These are phyloP conservation scores for Esox masquinongy DNA, from an alignment of 2,797 vertebrate genomes.

Conservation along the genomic window DNA sequence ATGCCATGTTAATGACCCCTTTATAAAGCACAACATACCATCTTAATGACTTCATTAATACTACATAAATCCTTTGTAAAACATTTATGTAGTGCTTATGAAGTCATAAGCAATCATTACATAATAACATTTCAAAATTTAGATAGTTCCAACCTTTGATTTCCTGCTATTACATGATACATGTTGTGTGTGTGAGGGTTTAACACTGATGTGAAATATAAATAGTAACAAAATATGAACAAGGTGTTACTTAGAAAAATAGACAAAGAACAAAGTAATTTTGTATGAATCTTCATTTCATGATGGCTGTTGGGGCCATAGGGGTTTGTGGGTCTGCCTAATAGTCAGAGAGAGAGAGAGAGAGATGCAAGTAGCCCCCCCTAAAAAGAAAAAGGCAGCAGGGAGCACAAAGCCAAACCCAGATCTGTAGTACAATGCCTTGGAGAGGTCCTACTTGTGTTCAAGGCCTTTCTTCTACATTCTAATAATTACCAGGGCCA, in stretches of 20 bases:
- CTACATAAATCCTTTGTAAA: no score
- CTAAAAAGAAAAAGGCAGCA: neutral
- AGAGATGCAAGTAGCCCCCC: constrained; percentile 35
- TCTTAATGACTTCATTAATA: no score
- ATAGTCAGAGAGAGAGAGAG: constrained; percentile 55
- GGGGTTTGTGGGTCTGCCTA: constrained; percentile 50
- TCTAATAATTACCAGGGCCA: constrained; percentile 64
- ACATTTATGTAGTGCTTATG: no score
- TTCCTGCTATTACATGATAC: neutral
- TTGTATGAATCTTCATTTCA: constrained; percentile 56
- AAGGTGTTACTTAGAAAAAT: constrained; percentile 4
- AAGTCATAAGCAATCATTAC: no score
- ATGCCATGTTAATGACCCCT: no score
- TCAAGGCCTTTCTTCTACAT: constrained; percentile 49
- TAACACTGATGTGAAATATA: neutral
- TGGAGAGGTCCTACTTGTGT: constrained; percentile 44
- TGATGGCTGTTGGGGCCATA: constrained; percentile 47
- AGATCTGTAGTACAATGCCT: constrained; percentile 37
- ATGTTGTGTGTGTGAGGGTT: neutral
- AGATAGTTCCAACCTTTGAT: neutral
- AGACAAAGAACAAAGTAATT: constrained; percentile 35
- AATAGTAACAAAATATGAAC: neutral
- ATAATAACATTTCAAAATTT: neutral
- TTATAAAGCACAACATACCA: no score
- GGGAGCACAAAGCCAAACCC: neutral